Percentiles rank a stretch among this genome's conserved stretches.
Evolutionary conservation across 2,797 vertebrate genomes (phyloP).

Genomic region (Jordanella pulchra): DNA sequence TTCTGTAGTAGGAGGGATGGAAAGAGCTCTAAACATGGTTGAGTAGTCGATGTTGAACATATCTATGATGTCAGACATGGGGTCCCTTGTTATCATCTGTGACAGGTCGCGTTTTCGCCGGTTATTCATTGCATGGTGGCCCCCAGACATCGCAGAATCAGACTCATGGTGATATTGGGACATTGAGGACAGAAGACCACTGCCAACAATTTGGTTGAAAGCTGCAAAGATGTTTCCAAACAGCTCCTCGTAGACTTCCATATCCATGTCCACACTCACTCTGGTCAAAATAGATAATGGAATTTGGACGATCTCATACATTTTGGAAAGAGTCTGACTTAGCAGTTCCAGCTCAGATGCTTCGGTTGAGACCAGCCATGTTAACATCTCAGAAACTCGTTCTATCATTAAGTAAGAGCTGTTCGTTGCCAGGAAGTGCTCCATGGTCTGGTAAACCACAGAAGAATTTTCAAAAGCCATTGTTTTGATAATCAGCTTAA

Average conservation of each 20-base stretch:
- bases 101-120: constrained; percentile 45
- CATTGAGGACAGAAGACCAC: constrained; percentile 36
- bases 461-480: constrained; percentile 60
- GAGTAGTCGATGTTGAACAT: constrained; percentile 73
- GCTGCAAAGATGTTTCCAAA: constrained; percentile 55
- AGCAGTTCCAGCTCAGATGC: constrained; percentile 63
- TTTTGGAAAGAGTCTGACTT: constrained; percentile 57
- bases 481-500: constrained; percentile 50
- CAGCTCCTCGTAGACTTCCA: constrained; percentile 55
- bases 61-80: constrained; percentile 74
- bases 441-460: constrained; percentile 55
- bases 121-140: neutral
- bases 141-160: neutral
- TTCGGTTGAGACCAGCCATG: constrained; percentile 63
- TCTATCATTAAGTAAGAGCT: constrained; percentile 45
- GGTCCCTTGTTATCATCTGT: constrained; percentile 30
- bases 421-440: constrained; percentile 55
- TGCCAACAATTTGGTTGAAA: constrained; percentile 55
- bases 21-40: constrained; percentile 59
- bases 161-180: constrained; percentile 14
- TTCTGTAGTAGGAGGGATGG: constrained; percentile 41
- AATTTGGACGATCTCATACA: constrained; percentile 51
- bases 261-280: constrained; percentile 17
- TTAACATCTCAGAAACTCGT: constrained; percentile 50
- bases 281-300: constrained; percentile 43